phyloP scores from a whole-genome alignment of 2,113 vertebrate genomes.

The Macrotus californicus region DNA sequence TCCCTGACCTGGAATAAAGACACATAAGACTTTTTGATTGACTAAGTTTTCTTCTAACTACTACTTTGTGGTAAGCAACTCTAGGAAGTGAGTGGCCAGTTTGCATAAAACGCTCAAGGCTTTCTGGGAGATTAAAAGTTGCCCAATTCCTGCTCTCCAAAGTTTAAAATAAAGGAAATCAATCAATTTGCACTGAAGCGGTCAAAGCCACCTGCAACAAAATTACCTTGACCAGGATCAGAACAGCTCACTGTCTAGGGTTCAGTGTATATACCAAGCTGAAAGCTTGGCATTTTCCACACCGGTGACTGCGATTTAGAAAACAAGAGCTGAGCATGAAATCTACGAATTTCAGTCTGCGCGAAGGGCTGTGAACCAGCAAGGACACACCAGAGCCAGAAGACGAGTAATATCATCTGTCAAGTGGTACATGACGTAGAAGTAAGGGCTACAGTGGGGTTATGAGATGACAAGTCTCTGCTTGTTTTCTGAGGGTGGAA shows the following conservation, averaged over 20 bases:
- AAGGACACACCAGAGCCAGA: not conserved
- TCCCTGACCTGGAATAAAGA: not conserved
- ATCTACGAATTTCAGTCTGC: not conserved
- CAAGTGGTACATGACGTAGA: no score
- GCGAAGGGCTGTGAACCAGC: not conserved
- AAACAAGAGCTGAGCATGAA: not conserved
- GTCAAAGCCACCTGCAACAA: not conserved
- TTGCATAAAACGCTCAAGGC: not conserved
- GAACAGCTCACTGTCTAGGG: not conserved
- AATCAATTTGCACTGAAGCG: not conserved
- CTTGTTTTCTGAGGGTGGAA: not conserved
- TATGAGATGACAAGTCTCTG: not conserved
- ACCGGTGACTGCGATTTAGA: not conserved
- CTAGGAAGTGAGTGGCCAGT: not conserved
- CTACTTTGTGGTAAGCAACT: not conserved
- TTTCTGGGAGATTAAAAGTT: not conserved
- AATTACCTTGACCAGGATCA: not conserved
- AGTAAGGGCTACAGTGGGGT: not conserved
- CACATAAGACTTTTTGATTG: not conserved
- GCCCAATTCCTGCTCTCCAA: not conserved
- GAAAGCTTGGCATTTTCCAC: not conserved
- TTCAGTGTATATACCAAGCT: not conserved
- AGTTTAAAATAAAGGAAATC: not conserved
- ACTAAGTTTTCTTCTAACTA: not conserved
- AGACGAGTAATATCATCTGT: not conserved